Evolutionary conservation across 2,888 invertebrate genomes (phyloP), one percentile per base, ranked within the genome.

Genomic region (Athalia cordata): DNA sequence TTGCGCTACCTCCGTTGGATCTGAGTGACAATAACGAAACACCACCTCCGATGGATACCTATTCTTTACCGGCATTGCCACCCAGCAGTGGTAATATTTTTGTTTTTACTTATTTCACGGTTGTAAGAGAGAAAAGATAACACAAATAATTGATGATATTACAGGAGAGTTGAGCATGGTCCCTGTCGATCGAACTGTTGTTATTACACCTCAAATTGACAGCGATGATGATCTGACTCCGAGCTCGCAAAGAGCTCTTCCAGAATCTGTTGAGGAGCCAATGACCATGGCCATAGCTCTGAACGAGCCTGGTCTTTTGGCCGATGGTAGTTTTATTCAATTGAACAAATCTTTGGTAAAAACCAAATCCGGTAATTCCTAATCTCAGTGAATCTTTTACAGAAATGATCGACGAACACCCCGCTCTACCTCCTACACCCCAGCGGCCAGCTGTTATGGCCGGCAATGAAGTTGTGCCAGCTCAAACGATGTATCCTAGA

Each of bases 381-480:
- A 29, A 29, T 29, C 29, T 29, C 29, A 29, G 29, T 29, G 29
- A 29, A 29, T 29, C 67, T 68, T 61, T 68, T 6, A 75, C 76
- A 45, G 82, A 79, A 68, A 79, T 72, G 57, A 65, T 75, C 0
- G 82, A 80, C 68, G 84, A 81, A 43, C 89, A 86, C 80, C 84
- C 88, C 5, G 88, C 90, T 59, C 85, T 91, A 74, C 89, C 89
- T 52, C 86, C 90, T 55, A 81, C 87, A 7, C 85, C 87, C 70
- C 89, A 87, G 78, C 87, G 88, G 8, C 88, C 89, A 1, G 88
- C 90, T 5, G 88, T 91, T 52, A 85, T 90, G 83, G 90, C 90
- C n/a, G 91, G 91, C 45, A 91, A 88, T 67, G 91, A 91, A 83
- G 87, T 91, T 77, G 89, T 90, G 50, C 81, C 88, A 52, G 81